Conservation (phyloP, 2,888 invertebrate species). For the Chironomus riparius region DNA sequence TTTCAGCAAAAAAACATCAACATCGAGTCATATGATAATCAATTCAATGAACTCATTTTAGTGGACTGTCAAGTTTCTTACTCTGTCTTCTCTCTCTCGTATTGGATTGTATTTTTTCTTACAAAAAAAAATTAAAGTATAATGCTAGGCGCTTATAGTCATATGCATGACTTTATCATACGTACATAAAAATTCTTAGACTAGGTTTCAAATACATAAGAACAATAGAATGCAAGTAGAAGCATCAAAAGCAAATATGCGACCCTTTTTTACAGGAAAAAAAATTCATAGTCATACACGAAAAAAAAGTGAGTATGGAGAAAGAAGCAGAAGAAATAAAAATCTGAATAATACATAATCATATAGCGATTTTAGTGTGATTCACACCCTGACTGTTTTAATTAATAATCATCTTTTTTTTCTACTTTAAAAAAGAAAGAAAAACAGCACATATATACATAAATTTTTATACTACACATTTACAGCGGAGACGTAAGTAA, state of each 20-base stretch:
- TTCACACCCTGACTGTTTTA: conserved; percentile 23
- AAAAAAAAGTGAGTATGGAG: background rate
- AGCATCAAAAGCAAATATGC: background rate
- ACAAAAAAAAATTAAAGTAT: background rate
- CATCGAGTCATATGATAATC: conserved; percentile 6
- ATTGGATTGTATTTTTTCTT: background rate
- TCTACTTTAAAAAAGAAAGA: background rate
- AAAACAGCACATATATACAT: background rate
- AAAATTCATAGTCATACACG: background rate
- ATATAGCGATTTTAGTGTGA: conserved; percentile 10
- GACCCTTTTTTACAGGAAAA: background rate
- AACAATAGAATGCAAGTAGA: background rate
- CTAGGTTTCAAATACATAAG: background rate
- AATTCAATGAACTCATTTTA: conserved; percentile 3
- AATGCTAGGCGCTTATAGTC: too few relatives aligned
- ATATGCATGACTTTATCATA: too few relatives aligned
- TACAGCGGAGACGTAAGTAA: background rate
- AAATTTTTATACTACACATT: background rate
- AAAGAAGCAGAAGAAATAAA: background rate
- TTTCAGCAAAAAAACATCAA: background rate
- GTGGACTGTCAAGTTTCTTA: background rate
- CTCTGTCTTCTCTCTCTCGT: background rate
- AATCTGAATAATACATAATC: background rate
- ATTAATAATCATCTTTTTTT: conserved; percentile 20
- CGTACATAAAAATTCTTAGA: too few relatives aligned